phyloP scores from a whole-genome alignment of 2,888 invertebrate genomes.

The Cantharis rustica region DNA sequence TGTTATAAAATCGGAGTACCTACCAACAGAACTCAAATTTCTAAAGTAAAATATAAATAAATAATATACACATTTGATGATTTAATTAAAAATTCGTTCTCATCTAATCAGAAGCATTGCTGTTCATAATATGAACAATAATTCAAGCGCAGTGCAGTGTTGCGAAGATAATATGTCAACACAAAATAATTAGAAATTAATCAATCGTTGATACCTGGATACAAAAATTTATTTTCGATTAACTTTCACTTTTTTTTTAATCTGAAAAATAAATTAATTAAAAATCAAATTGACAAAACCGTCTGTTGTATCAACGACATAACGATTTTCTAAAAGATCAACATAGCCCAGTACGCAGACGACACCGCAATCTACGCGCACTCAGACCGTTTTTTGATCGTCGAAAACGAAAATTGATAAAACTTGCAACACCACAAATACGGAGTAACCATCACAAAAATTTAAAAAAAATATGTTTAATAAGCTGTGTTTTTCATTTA shows the following conservation, averaged over 20 bases:
- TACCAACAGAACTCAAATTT: neutral
- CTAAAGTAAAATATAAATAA: no score
- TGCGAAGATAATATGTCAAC: neutral
- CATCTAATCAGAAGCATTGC: neutral
- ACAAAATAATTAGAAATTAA: neutral
- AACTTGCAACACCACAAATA: no score
- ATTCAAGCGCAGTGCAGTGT: neutral
- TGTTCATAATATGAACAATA: neutral
- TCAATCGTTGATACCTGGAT: neutral
- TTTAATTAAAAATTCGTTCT: neutral
- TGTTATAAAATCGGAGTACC: neutral
- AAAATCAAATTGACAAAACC: no score
- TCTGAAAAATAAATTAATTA: no score
- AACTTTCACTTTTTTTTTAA: neutral
- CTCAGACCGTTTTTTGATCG: no score
- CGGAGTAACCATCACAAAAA: no score
- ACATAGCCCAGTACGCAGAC: neutral
- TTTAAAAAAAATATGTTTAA: no score
- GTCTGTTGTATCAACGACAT: no score
- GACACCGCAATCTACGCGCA: no score
- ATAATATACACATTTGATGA: neutral
- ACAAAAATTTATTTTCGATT: neutral
- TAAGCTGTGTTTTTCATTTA: no score
- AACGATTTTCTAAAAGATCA: neutral
- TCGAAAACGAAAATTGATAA: no score